These are phyloP conservation scores for Blennius ocellaris DNA, from an alignment of 2,113 vertebrate species.

Conservation along the genomic window DNA sequence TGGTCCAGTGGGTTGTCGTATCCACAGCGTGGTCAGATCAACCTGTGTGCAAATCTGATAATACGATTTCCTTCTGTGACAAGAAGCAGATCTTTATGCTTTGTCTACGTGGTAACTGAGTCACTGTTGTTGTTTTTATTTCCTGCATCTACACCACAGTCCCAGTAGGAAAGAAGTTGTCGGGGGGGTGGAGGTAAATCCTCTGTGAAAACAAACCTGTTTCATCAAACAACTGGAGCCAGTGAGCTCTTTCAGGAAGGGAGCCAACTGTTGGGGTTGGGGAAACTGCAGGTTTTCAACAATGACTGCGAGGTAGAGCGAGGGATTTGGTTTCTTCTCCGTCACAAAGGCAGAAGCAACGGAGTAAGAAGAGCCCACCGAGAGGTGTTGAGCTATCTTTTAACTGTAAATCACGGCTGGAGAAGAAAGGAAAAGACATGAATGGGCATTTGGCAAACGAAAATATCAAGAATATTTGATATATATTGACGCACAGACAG, in stretches of 20 bases:
- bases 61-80: neutral
- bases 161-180: constrained; percentile 1
- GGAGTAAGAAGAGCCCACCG: neutral
- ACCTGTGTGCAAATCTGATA: too few relatives aligned
- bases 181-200: neutral
- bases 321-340: neutral
- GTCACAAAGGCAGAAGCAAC: constrained; percentile 6
- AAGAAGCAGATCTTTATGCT: neutral
- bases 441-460: neutral
- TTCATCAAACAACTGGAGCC: constrained; percentile 23
- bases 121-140: constrained; percentile 5
- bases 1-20: too few relatives aligned
- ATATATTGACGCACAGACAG: too few relatives aligned
- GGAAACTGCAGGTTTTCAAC: neutral
- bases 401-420: neutral
- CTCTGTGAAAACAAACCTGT: constrained; percentile 16
- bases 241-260: constrained; percentile 9
- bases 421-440: neutral
- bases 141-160: neutral
- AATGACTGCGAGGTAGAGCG: constrained; percentile 14
- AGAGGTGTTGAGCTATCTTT: constrained; percentile 3
- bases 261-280: constrained; percentile 8
- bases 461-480: too few relatives aligned
- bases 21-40: too few relatives aligned
- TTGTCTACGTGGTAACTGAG: neutral